A percentile compares a stretch with the other conserved stretches of the same genome.
phyloP scores from a whole-genome alignment of 64 coral and sea anemone species.

The Catalaphyllia jardinei region DNA sequence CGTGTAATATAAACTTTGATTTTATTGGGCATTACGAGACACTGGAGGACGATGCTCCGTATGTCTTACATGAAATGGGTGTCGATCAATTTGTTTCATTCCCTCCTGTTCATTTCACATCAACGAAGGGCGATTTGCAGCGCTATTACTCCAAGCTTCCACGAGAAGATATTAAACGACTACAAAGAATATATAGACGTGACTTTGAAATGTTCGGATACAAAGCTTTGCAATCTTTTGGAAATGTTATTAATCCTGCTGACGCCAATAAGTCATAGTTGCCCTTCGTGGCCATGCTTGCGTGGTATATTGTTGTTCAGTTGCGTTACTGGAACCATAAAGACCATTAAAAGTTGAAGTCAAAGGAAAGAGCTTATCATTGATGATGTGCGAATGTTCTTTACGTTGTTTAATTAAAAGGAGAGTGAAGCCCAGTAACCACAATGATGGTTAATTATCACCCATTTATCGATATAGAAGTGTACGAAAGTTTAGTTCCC shows the following conservation, averaged over 20 bases:
- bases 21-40: constrained; percentile 70
- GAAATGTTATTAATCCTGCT: not conserved
- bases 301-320: no score
- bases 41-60: constrained; percentile 35
- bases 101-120: constrained; percentile 6
- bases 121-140: not conserved
- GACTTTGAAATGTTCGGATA: constrained; percentile 53
- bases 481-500: not conserved
- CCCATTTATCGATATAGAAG: not conserved
- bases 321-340: not conserved
- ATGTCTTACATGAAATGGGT: not conserved
- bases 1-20: constrained; percentile 59
- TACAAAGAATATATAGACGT: not conserved
- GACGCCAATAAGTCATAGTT: not conserved
- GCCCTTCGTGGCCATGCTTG: not conserved
- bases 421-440: not conserved
- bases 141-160: constrained; percentile 20
- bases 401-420: not conserved
- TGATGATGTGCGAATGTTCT: not conserved
- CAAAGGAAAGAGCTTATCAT: not conserved
- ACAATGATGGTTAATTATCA: not conserved
- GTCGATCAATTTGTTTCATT: not conserved
- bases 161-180: not conserved
- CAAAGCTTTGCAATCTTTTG: not conserved
- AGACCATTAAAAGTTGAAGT: not conserved